A percentile compares a stretch with the other conserved stretches of the same genome.
These are phyloP conservation scores for Oenanthe melanoleuca DNA, from an alignment of 2,113 vertebrate species.

Conservation along the genomic window DNA sequence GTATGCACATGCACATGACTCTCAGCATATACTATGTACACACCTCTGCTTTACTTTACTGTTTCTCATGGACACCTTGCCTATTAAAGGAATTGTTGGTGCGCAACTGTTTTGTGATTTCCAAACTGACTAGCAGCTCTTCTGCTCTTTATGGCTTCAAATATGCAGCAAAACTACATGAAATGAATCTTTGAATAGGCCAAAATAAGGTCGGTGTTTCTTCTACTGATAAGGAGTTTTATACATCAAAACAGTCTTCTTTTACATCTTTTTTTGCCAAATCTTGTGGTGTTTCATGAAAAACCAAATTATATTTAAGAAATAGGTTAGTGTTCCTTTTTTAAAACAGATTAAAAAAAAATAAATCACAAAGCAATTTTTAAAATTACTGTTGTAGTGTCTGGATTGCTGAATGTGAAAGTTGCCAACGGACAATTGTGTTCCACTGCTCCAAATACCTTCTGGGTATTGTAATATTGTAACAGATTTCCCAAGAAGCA, in stretches of 20 bases:
- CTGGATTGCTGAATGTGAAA: slow-evolving; percentile 76
- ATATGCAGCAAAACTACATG: slow-evolving; percentile 64
- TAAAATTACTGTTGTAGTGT: slow-evolving; percentile 71
- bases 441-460: slow-evolving; percentile 58
- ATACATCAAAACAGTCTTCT: slow-evolving; percentile 73
- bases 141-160: slow-evolving; percentile 64
- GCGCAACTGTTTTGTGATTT: slow-evolving; percentile 19
- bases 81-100: slow-evolving; percentile 41
- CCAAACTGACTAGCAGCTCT: slow-evolving; percentile 48
- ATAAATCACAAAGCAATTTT: slow-evolving; percentile 61
- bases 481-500: slow-evolving; percentile 38
- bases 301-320: slow-evolving; percentile 69
- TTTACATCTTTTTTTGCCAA: slow-evolving; percentile 75
- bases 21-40: slow-evolving; percentile 41
- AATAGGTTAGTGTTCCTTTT: slow-evolving; percentile 75
- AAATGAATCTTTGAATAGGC: slow-evolving; percentile 55
- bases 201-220: slow-evolving; percentile 69
- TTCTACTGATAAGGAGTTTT: slow-evolving; percentile 75
- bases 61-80: slow-evolving; percentile 37
- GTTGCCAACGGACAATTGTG: slow-evolving; percentile 60
- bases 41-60: slow-evolving; percentile 47
- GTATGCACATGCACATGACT: slow-evolving; percentile 13
- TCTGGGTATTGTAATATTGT: slow-evolving; percentile 50
- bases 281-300: slow-evolving; percentile 74
- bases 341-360: slow-evolving; percentile 60